Evolutionary conservation across 1,140 invertebrate species (phyloP), one percentile per base, ranked within the genome.

Genomic region (Cydia amplana): DNA sequence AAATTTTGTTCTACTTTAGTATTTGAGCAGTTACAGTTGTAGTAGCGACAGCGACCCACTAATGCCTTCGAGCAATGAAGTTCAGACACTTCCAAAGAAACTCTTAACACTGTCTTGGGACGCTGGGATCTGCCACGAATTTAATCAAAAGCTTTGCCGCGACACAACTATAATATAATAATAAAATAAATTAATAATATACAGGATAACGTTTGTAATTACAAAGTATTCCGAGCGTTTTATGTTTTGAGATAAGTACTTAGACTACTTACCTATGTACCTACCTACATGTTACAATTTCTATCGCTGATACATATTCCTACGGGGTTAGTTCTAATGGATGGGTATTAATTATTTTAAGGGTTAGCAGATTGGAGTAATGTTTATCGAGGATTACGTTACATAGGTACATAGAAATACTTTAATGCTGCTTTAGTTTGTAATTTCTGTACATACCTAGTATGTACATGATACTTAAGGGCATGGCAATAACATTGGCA

Each of bases 21-120:
- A 65, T 36, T 16, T 70, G 4, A 18, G 32, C 2, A 70, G 32
- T 14, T 65, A 65, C 25, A 32, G 25, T 36, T 70, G 23, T 36
- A 40, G 65, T 18, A 28, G 65, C 32, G 12, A 70, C 28, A n/a
- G n/a, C n/a, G n/a, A n/a, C 65, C 32, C 65, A 40, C 65, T 32
- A 65, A 65, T 65, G 64, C 64, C 64, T 70, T 5, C 28, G 65
- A 70, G 32, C 65, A 43, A 32, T 40, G n/a, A 70, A 70, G 14
- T 70, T 70, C 32, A 20, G 32, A 70, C 65, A 70, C 65, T 70
- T 70, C 65, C 65, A 40, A 36, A 70, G 65, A 70, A 70, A 70
- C 65, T 70, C 65, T 36, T 67, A 67, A 67, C 65, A 40, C 16
- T 40, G 65, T 70, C 32, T 40, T 36, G 65, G 65, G 65, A 70